Conservation (phyloP, 2,113 vertebrate species). For the Dasyprocta punctata region DNA sequence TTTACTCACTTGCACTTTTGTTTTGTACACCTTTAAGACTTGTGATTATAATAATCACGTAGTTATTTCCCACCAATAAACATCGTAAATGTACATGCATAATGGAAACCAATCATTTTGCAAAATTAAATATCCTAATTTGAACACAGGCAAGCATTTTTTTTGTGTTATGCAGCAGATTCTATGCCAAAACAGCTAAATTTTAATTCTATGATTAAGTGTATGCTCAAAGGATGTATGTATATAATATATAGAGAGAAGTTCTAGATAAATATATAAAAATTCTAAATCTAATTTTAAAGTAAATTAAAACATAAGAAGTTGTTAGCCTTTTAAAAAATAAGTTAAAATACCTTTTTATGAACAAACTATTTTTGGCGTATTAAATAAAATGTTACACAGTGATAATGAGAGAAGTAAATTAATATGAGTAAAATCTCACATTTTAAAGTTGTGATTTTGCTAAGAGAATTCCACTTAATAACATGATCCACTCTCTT, state of each 20-base stretch:
- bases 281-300: neutral
- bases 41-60: neutral
- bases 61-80: neutral
- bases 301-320: neutral
- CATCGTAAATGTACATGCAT: neutral
- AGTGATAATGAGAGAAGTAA: neutral
- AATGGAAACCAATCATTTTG: neutral
- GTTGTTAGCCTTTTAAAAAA: neutral
- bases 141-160: neutral
- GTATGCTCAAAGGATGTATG: neutral
- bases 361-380: neutral
- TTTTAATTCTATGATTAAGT: neutral
- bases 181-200: neutral
- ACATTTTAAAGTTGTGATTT: neutral
- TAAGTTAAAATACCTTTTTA: constrained; percentile 9
- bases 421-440: neutral
- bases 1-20: neutral
- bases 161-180: neutral
- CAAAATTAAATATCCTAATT: neutral
- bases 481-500: neutral
- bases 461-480: neutral
- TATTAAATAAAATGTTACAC: constrained; percentile 1
- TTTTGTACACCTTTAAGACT: constrained; percentile 36
- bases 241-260: neutral
- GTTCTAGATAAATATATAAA: neutral